phyloP scores from a whole-genome alignment of 2,113 vertebrate genomes.

The Chaetops frenatus region DNA sequence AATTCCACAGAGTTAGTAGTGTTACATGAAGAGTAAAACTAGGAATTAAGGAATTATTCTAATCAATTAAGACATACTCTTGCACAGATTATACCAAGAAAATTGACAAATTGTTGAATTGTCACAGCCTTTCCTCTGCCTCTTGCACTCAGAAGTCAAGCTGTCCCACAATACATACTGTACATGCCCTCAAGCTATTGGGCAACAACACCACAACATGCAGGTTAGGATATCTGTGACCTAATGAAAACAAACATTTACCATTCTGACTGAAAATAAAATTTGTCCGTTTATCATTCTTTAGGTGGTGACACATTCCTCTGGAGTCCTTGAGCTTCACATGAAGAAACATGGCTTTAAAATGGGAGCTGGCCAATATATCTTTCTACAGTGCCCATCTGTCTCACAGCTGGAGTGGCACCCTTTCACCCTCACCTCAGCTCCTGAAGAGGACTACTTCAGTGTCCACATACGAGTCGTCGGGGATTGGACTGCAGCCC shows the following conservation, averaged over 20 bases:
- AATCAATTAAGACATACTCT: background rate
- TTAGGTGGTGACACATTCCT: constrained; percentile 76
- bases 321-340: constrained; percentile 74
- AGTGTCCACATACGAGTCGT: constrained; percentile 70
- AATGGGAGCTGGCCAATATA: constrained; percentile 77
- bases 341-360: constrained; percentile 75
- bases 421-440: constrained; percentile 81
- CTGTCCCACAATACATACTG: background rate
- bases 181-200: background rate
- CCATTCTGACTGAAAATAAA: background rate
- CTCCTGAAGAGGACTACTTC: constrained; percentile 77
- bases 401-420: constrained; percentile 77
- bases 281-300: background rate
- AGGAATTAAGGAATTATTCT: background rate
- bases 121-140: background rate
- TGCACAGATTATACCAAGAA: background rate
- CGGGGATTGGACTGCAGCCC: constrained; percentile 74
- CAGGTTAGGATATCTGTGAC: background rate
- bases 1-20: background rate
- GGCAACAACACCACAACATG: background rate
- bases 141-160: background rate
- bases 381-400: constrained; percentile 74
- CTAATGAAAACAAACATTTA: background rate
- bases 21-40: background rate
- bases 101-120: background rate